Conservation (phyloP, 2,113 vertebrate genomes). For the Antechinus stuartii region DNA sequence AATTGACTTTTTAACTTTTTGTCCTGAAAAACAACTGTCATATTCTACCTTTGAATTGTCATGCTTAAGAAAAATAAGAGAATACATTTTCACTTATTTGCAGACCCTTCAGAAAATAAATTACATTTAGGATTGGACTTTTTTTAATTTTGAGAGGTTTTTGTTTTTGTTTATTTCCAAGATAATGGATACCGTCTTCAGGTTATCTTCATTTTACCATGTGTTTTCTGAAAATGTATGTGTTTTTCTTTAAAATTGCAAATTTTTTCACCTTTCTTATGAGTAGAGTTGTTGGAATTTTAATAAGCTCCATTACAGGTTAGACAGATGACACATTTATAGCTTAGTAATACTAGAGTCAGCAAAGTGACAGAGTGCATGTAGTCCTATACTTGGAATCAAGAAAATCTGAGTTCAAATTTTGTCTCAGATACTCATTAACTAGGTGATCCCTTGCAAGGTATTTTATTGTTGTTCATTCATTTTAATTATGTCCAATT, state of each 20-base stretch:
- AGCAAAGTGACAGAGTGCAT: not conserved
- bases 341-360: not conserved
- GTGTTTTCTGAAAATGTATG: not conserved
- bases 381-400: not conserved
- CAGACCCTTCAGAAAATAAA: slow-evolving; percentile 36
- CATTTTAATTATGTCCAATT: not conserved
- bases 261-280: not conserved
- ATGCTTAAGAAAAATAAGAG: not conserved
- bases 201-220: slow-evolving; percentile 4
- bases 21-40: not conserved
- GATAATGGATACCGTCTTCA: not conserved
- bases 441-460: not conserved
- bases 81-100: slow-evolving; percentile 4
- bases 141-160: not conserved
- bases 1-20: slow-evolving; percentile 12
- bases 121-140: not conserved
- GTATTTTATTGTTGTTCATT: not conserved
- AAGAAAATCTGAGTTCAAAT: not conserved
- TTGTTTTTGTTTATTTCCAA: slow-evolving; percentile 3
- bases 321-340: not conserved
- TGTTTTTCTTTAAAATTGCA: not conserved
- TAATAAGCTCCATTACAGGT: not conserved
- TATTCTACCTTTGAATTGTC: not conserved
- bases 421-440: not conserved
- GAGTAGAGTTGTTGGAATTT: not conserved